Evolutionary conservation across 2,888 invertebrate species (phyloP).

Genomic region (Rhagium mordax): DNA sequence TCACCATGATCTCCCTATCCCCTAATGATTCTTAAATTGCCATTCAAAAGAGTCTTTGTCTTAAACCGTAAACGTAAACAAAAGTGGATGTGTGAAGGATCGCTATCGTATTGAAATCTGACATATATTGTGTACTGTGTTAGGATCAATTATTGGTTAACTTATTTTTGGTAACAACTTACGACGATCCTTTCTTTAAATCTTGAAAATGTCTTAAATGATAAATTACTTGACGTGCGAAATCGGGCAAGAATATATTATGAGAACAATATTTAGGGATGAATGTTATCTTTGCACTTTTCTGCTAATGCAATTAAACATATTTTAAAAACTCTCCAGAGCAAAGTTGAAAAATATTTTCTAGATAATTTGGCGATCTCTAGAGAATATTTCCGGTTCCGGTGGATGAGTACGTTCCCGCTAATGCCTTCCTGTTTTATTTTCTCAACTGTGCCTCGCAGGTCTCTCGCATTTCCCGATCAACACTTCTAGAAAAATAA

Average conservation of each 20-base stretch:
- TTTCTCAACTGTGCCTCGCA: neutral
- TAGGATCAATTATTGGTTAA: too few relatives aligned
- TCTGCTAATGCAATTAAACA: constrained; percentile 4
- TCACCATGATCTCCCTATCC: too few relatives aligned
- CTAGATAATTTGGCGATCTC: constrained; percentile 2
- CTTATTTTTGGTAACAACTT: neutral
- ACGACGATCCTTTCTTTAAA: neutral
- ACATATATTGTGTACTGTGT: too few relatives aligned
- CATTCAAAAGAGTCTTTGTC: too few relatives aligned
- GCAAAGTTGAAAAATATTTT: constrained; percentile 16
- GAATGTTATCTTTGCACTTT: neutral
- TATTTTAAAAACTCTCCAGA: constrained; percentile 4
- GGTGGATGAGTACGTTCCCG: neutral
- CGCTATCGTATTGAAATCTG: too few relatives aligned
- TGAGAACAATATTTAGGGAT: neutral
- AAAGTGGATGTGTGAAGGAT: too few relatives aligned
- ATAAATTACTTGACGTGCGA: neutral
- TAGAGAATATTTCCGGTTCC: constrained; percentile 8
- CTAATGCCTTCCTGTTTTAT: constrained; percentile 6
- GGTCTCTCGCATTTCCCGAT: neutral
- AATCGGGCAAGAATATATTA: neutral
- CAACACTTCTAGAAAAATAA: constrained; percentile 4
- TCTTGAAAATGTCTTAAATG: neutral
- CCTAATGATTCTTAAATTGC: too few relatives aligned
- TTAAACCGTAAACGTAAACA: too few relatives aligned